A percentile compares a stretch with the other conserved stretches of the same genome.
Conservation (phyloP, 2,113 vertebrate genomes). For the Pluvialis apricaria region DNA sequence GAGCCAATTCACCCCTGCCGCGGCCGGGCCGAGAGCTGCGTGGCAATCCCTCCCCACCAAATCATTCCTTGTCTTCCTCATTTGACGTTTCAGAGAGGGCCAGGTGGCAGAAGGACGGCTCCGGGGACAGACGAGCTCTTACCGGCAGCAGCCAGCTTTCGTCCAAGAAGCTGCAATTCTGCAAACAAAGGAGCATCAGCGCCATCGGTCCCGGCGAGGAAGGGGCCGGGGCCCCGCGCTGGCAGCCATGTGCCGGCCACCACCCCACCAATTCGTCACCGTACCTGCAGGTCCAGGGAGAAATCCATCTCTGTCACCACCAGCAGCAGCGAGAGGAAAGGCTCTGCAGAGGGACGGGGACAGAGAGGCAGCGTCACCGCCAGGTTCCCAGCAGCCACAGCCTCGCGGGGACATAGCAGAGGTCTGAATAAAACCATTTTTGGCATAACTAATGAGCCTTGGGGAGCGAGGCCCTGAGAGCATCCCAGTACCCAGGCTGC, state of each 20-base stretch:
- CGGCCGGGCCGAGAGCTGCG: accelerated
- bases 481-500: not conserved
- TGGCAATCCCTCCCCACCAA: not conserved
- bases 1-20: not conserved
- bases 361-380: not conserved
- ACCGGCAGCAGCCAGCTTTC: constrained; percentile 83
- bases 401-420: not conserved
- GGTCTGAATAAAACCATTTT: not conserved
- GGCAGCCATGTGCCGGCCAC: not conserved
- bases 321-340: constrained; percentile 79
- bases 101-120: accelerated
- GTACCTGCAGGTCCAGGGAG: constrained; percentile 79
- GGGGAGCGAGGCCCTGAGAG: not conserved
- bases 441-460: not conserved
- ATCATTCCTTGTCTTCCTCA: not conserved
- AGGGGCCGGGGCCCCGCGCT: accelerated
- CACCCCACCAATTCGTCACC: not conserved
- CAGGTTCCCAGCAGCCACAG: not conserved
- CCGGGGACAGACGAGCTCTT: not conserved
- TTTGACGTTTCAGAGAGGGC: not conserved
- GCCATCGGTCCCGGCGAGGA: accelerated
- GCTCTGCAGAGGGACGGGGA: constrained; percentile 61
- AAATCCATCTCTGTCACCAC: constrained; percentile 80
- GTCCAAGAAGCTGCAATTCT: constrained; percentile 86
- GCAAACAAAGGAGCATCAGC: not conserved